phyloP scores from a whole-genome alignment of 2,888 invertebrate species.

The Nezara viridula region DNA sequence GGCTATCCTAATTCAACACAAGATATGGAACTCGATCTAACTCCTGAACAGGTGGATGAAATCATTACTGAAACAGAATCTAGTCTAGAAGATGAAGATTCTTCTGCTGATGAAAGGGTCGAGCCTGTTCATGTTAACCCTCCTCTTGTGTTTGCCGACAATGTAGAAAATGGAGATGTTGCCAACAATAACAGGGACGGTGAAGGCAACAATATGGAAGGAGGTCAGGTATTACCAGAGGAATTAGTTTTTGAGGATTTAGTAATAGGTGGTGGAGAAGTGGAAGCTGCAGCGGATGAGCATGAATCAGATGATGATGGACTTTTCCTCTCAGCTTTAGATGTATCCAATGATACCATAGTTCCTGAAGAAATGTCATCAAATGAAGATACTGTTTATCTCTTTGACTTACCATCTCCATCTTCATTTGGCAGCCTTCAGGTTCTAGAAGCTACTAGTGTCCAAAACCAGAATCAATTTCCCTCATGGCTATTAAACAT shows the following conservation, averaged over 20 bases:
- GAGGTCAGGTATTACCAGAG: conserved; percentile 61
- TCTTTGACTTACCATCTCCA: conserved; percentile 1
- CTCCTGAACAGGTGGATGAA: conserved; percentile 66
- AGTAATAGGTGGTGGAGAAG: conserved; percentile 57
- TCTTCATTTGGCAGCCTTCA: conserved; percentile 9
- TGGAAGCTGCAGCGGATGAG: conserved; percentile 58
- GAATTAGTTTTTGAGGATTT: conserved; percentile 62
- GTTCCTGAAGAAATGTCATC: not conserved
- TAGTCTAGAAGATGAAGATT: conserved; percentile 63
- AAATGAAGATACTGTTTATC: conserved; percentile 9
- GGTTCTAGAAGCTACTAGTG: not conserved
- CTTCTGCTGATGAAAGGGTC: conserved; percentile 60
- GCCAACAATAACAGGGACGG: conserved; percentile 72
- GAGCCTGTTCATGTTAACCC: conserved; percentile 3
- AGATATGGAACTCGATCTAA: conserved; percentile 66
- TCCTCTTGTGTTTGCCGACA: conserved; percentile 64
- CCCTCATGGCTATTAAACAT: conserved; percentile 60
- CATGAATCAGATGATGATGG: conserved; percentile 47
- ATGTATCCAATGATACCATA: conserved; percentile 52
- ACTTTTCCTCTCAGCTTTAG: conserved; percentile 55
- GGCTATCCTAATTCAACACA: conserved; percentile 66
- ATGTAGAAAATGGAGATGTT: conserved; percentile 72
- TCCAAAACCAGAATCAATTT: not conserved
- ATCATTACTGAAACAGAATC: conserved; percentile 66
- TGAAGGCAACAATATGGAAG: conserved; percentile 71